These are phyloP conservation scores for Capreolus pygargus DNA, from an alignment of 2,113 vertebrate species.

Conservation along the genomic window DNA sequence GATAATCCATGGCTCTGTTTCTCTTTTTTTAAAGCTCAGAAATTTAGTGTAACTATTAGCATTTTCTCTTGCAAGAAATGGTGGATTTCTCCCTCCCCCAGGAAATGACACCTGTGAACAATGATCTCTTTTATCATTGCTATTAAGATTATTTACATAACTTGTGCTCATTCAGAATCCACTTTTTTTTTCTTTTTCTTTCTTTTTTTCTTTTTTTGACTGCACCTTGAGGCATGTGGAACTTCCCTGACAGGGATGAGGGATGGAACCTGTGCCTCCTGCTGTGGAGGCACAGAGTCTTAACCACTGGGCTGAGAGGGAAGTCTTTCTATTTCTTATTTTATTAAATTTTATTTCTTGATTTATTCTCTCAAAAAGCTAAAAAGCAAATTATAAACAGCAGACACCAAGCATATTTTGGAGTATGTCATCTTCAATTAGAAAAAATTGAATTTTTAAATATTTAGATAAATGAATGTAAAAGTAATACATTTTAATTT, in stretches of 20 bases:
- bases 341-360: not conserved
- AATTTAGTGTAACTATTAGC: constrained; percentile 67
- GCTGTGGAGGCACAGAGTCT: not conserved
- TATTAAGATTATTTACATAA: constrained; percentile 67
- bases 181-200: not conserved
- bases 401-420: not conserved
- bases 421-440: not conserved
- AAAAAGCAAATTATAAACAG: not conserved
- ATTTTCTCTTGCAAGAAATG: constrained; percentile 60
- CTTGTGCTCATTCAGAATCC: constrained; percentile 35
- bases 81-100: not conserved
- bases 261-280: not conserved
- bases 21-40: constrained; percentile 44
- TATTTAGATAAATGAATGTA: not conserved
- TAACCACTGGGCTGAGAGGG: not conserved
- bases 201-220: not conserved
- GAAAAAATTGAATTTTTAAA: not conserved
- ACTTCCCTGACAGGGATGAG: not conserved
- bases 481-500: not conserved
- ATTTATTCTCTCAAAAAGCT: not conserved
- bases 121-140: constrained; percentile 57
- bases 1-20: not conserved
- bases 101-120: constrained; percentile 66
- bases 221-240: not conserved
- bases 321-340: not conserved